phyloP scores from a whole-genome alignment of 1,140 invertebrate genomes.

The Pectinophora gossypiella region DNA sequence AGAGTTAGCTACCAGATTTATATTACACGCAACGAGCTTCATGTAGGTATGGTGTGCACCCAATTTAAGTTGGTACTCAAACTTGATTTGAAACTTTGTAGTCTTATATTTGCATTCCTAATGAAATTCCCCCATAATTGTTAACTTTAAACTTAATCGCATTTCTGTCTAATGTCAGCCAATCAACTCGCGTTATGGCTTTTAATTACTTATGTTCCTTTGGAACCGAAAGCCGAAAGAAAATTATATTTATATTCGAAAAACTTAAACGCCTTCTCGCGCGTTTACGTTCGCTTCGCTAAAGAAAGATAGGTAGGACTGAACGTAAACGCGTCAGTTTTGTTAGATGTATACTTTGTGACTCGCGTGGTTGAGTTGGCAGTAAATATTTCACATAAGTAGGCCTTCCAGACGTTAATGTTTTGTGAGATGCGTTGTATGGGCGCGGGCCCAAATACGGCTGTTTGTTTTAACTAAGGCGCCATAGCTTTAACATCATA shows the following conservation, averaged over 20 bases:
- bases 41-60: no score
- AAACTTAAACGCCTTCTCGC: background rate
- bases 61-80: no score
- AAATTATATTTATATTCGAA: background rate
- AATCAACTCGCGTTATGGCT: slow-evolving; percentile 26
- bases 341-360: slow-evolving; percentile 2
- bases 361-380: slow-evolving; percentile 13
- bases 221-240: slow-evolving; percentile 9
- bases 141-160: slow-evolving; percentile 32
- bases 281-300: slow-evolving; percentile 14
- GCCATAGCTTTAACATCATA: slow-evolving; percentile 31
- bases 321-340: slow-evolving; percentile 18
- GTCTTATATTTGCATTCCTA: slow-evolving; percentile 35
- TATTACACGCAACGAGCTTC: no score
- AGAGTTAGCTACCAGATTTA: no score
- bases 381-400: slow-evolving; percentile 26
- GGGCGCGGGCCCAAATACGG: slow-evolving; percentile 10
- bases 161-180: slow-evolving; percentile 24
- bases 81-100: no score
- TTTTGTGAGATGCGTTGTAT: slow-evolving; percentile 13
- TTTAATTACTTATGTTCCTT: slow-evolving; percentile 25
- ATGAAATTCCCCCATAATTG: slow-evolving; percentile 30
- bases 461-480: slow-evolving; percentile 35
- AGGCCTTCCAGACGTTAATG: slow-evolving; percentile 16
- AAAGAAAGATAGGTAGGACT: slow-evolving; percentile 7